A percentile compares a stretch with the other conserved stretches of the same genome.
Evolutionary conservation across 2,113 vertebrate genomes (phyloP).

Genomic region (Willisornis vidua): DNA sequence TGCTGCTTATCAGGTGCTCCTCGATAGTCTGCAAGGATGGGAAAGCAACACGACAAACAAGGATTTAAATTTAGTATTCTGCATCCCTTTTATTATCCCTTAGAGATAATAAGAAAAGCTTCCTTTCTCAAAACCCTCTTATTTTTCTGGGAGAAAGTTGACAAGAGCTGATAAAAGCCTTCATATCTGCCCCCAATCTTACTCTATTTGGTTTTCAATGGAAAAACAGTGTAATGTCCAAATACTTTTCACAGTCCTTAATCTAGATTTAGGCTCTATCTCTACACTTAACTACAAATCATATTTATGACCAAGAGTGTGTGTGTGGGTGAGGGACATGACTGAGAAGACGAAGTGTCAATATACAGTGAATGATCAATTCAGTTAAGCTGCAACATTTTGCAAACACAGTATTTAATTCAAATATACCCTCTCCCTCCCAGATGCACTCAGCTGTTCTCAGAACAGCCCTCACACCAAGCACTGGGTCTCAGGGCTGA

Average conservation of each 20-base stretch:
- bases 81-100: neutral
- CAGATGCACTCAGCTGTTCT: neutral
- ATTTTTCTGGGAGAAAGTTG: neutral
- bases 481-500: neutral
- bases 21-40: neutral
- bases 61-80: neutral
- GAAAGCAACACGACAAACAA: neutral
- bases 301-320: neutral
- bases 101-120: neutral
- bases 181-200: neutral
- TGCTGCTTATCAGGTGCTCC: neutral
- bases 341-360: neutral
- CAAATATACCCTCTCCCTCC: neutral
- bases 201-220: neutral
- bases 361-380: neutral
- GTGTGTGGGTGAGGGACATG: fast-evolving
- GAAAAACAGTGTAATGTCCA: neutral
- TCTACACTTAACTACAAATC: neutral
- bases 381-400: neutral
- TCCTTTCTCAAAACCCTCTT: neutral
- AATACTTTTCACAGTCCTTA: neutral
- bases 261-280: neutral
- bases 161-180: neutral
- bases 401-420: neutral
- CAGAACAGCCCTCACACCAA: fast-evolving